phyloP scores from a whole-genome alignment of 2,888 invertebrate species.

The Gymnosoma rotundatum region DNA sequence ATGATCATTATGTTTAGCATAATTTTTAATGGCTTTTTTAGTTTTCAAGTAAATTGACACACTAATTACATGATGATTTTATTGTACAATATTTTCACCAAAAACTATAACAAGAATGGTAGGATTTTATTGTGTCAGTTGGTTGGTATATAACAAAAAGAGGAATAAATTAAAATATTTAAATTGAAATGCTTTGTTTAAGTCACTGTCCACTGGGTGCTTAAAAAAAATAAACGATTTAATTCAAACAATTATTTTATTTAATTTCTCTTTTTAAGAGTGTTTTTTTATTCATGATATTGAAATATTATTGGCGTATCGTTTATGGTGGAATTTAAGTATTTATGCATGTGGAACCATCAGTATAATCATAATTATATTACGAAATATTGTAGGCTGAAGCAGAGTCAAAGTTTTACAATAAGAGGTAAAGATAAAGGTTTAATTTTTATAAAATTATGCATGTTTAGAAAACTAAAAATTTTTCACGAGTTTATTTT shows the following conservation, averaged over 20 bases:
- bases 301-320: conserved; percentile 1
- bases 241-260: conserved; percentile 54
- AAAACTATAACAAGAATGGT: no score
- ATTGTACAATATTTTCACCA: no score
- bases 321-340: conserved; percentile 32
- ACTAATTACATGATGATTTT: no score
- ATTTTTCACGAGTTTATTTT: no score
- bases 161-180: conserved; percentile 32
- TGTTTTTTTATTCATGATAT: conserved; percentile 1
- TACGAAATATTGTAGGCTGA: neutral
- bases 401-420: no score
- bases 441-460: no score
- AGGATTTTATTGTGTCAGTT: neutral
- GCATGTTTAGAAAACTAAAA: no score
- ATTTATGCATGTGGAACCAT: neutral
- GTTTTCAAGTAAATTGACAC: no score
- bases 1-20: no score
- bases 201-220: conserved; percentile 21
- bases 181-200: conserved; percentile 14
- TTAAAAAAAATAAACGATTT: conserved; percentile 30
- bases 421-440: no score
- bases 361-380: neutral
- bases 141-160: neutral
- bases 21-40: no score
- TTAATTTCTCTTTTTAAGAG: conserved; percentile 4